Evolutionary conservation across 64 coral and sea anemone genomes (phyloP).

Genomic region (Dendronephthya gigantea): DNA sequence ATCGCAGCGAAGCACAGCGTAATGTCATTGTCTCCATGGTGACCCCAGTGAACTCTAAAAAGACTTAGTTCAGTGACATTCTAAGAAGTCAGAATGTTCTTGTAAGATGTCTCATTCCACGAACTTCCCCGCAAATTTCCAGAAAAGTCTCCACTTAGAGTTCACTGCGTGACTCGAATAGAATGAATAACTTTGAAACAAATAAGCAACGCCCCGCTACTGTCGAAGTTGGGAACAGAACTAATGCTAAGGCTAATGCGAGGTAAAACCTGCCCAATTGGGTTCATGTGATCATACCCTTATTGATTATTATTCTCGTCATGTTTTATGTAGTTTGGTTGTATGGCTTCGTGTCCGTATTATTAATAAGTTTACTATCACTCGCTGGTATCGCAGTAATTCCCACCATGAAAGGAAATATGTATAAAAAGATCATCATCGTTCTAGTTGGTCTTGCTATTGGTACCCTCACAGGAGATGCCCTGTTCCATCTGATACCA

Average conservation of each 20-base stretch:
- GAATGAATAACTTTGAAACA: too few relatives aligned
- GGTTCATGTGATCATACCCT: too few relatives aligned
- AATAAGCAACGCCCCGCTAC: too few relatives aligned
- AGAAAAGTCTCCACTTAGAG: too few relatives aligned
- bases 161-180: too few relatives aligned
- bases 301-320: background rate
- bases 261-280: too few relatives aligned
- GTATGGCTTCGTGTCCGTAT: slow-evolving; percentile 45
- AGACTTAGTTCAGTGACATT: background rate
- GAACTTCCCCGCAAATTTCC: background rate
- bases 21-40: too few relatives aligned
- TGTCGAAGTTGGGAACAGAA: too few relatives aligned
- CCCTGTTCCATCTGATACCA: slow-evolving; percentile 48
- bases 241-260: too few relatives aligned
- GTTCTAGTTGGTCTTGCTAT: slow-evolving; percentile 49
- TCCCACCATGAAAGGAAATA: slow-evolving; percentile 36
- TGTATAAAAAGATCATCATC: slow-evolving; percentile 48
- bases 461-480: slow-evolving; percentile 40
- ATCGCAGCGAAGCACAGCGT: too few relatives aligned
- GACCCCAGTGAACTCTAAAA: too few relatives aligned
- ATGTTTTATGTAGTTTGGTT: slow-evolving; percentile 42
- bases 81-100: background rate
- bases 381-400: slow-evolving; percentile 33
- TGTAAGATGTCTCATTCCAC: background rate
- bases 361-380: slow-evolving; percentile 39